phyloP scores from a whole-genome alignment of 1,140 invertebrate genomes.

The Mactra quadrangularis region DNA sequence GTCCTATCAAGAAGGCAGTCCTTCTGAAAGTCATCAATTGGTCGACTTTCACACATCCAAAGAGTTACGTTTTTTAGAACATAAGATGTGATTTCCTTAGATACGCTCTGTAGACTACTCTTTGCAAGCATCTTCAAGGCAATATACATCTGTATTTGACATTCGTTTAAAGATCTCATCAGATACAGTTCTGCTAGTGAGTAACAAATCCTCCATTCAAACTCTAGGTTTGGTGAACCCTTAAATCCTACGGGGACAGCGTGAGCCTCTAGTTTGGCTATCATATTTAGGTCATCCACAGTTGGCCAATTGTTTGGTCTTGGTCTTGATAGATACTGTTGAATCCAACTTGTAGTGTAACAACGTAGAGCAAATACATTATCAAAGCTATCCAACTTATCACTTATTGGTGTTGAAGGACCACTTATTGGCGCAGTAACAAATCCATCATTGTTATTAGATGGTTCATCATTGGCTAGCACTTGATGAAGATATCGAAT shows the following conservation, averaged over 20 bases:
- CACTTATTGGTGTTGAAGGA: not conserved
- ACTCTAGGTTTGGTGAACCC: not conserved
- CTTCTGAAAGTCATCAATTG: not conserved
- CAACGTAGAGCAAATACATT: not conserved
- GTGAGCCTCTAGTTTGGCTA: conserved; percentile 8
- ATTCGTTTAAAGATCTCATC: not conserved
- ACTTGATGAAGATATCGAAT: not conserved
- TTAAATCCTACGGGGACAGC: conserved; percentile 19
- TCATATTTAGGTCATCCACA: not conserved
- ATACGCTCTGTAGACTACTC: not conserved
- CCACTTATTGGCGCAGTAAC: not conserved
- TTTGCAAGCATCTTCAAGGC: conserved; percentile 8
- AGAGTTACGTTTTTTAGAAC: conserved; percentile 19
- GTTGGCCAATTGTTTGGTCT: not conserved
- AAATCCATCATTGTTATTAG: no score
- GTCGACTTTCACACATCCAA: conserved; percentile 8
- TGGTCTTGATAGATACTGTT: not conserved
- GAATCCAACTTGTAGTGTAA: not conserved
- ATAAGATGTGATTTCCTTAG: conserved; percentile 25
- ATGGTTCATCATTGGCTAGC: no score
- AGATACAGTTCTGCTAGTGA: not conserved
- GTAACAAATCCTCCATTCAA: conserved; percentile 32
- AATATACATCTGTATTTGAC: conserved; percentile 1
- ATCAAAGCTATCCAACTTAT: not conserved
- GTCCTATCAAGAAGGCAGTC: conserved; percentile 5